Percentiles rank a stretch among this genome's conserved stretches.
Conservation (phyloP, 2,888 invertebrate genomes). For the Resseliella maxima region DNA sequence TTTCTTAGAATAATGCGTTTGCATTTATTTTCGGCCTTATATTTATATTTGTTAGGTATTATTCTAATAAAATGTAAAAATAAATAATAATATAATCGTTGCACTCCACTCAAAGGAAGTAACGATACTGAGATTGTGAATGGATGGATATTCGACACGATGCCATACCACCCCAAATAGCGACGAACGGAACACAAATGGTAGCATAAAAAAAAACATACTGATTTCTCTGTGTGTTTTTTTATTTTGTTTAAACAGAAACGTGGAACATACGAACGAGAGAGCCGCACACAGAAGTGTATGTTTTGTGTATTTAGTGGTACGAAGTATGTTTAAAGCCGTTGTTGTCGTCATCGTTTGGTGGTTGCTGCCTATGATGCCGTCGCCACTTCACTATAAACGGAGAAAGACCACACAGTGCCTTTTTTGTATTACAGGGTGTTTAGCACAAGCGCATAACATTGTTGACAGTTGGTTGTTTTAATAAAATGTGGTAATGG, state of each 20-base stretch:
- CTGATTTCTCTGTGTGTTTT: constrained; percentile 49
- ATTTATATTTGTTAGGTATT: constrained; percentile 14
- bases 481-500: too few species aligned
- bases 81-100: constrained; percentile 56
- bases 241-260: constrained; percentile 49
- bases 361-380: constrained; percentile 47
- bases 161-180: constrained; percentile 55
- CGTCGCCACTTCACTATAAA: constrained; percentile 43
- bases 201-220: constrained; percentile 1
- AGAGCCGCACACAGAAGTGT: constrained; percentile 52
- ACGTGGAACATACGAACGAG: constrained; percentile 42
- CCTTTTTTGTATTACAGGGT: constrained; percentile 10
- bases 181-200: neutral
- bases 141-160: constrained; percentile 57
- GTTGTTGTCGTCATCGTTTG: constrained; percentile 55
- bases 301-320: constrained; percentile 54
- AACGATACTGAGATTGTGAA: constrained; percentile 59
- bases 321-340: constrained; percentile 54
- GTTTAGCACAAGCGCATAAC: neutral
- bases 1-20: constrained; percentile 6
- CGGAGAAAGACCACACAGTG: neutral
- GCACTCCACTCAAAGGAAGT: constrained; percentile 60
- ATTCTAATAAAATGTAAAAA: constrained; percentile 55
- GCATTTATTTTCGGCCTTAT: neutral
- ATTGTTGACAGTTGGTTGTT: neutral